Evolutionary conservation across 2,888 invertebrate genomes (phyloP), one percentile per base, ranked within the genome.

Genomic region (Synergus umbraculus): DNA sequence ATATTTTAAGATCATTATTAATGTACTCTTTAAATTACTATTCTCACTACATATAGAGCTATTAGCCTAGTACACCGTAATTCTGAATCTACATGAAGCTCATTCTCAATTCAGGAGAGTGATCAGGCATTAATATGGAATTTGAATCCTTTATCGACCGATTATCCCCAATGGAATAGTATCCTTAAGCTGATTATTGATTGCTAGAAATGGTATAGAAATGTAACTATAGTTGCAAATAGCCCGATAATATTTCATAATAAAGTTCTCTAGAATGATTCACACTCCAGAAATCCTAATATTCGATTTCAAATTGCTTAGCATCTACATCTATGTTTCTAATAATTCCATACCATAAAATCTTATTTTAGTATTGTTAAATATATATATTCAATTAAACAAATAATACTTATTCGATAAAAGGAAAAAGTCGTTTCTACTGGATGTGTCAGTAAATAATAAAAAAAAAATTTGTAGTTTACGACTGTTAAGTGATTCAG

Each of bases 91-190:
- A 79, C 77, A 12, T 37, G 41, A 54, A 81, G 84, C 81, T 83
- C 85, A 85, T 86, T 86, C 83, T 76, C 82, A 77, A 85, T 85
- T 83, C 86, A 80, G 69, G 60, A 73, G 58, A 66, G 79, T 78
- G 79, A 64, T 43, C 66, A 76, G 58, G 76, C 84, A 84, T 85
- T 86, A 86, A 86, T 85, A 82, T 79, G 66, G 76, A 83, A 83
- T 82, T 84, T 80, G 80, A 81, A 84, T 83, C 81, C 82, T 83
- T 86, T 85, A 79, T 43, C 81, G 79, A 79, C 60, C 77, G 82
- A 85, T 86, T 86, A 87, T 84, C 79, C 66, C 66, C 58, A 18
- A 12, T 46, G 67, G 63, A 77, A 60, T 18, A 44, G 63, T n/a
- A 18, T 67, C 77, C 67, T 78, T 79, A 76, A 81, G 79, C 81